phyloP scores from a whole-genome alignment of 2,888 invertebrate species.

The Melangyna quadrimaculata region DNA sequence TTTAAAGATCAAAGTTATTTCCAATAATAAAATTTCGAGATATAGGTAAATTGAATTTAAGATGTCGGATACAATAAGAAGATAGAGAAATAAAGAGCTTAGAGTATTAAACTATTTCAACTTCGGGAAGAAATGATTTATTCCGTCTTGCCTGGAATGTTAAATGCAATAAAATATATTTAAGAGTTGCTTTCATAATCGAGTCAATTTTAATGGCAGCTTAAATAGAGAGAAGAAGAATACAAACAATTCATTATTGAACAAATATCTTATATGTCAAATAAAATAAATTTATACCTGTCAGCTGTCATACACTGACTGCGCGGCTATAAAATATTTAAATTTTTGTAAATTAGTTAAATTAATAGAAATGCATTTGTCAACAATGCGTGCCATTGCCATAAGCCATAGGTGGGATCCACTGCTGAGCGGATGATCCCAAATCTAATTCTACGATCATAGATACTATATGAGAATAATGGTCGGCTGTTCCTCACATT shows the following conservation, averaged over 20 bases:
- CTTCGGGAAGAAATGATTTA: not conserved
- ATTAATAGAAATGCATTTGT: slow-evolving; percentile 72
- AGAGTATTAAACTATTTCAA: not conserved
- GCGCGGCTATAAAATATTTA: slow-evolving; percentile 42
- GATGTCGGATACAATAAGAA: too few species aligned
- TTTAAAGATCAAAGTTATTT: too few species aligned
- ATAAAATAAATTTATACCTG: slow-evolving; percentile 61
- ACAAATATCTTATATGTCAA: slow-evolving; percentile 12
- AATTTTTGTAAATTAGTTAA: slow-evolving; percentile 64
- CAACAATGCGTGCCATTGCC: slow-evolving; percentile 53
- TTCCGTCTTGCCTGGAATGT: not conserved
- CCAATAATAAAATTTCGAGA: too few species aligned
- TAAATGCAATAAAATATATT: not conserved
- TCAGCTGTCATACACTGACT: slow-evolving; percentile 56
- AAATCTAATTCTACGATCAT: slow-evolving; percentile 61
- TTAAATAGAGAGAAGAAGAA: not conserved
- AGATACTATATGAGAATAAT: slow-evolving; percentile 55
- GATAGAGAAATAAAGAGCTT: too few species aligned
- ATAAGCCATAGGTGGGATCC: slow-evolving; percentile 18
- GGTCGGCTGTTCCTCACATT: slow-evolving; percentile 58
- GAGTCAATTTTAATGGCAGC: not conserved
- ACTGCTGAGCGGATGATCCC: slow-evolving; percentile 44
- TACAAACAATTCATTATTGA: slow-evolving; percentile 38
- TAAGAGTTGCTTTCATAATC: not conserved
- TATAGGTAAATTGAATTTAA: too few species aligned